Evolutionary conservation across 2,113 vertebrate species (phyloP), one percentile per base, ranked within the genome.

Genomic region (Halcyon senegalensis): DNA sequence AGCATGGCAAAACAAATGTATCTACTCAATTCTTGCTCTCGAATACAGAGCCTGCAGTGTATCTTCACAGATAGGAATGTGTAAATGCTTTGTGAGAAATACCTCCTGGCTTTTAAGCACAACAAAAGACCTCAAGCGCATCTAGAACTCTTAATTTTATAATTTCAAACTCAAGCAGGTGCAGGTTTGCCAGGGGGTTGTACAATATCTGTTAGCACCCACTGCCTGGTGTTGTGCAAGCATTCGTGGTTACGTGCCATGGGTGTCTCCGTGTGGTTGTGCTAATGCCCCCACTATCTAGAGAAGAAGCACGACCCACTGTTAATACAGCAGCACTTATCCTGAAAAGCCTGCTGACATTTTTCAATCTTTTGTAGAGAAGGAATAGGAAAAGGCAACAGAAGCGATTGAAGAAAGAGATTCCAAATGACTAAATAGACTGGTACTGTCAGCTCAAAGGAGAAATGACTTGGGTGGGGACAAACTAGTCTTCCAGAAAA

Each of bases 21-120:
- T 63, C 1, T 1, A 0, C 76, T 88, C 11, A 77, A 0, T 43
- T 67, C 21, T 72, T 82, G 33, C 13, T 5, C 20, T 81, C 7
- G 43, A 43, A 1, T 39, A n/a, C 20, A 78, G 50, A 78, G 50
- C 18, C 56, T 48, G 24, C 23, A 37, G 10, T 84, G 17, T 43
- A 31, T 33, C 31, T 60, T 91, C 16, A 2, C 12, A 25, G 50
- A 25, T 72, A 72, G 43, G 16, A 31, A 8, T 8, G 4, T 17
- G 10, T 27, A 77, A 80, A 63, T 63, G 5, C 13, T 83, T 87
- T 62, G 37, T 80, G 76, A 50, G 30, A 55, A 55, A 33, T 55
- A 18, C 2, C 3, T 73, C 11, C 5, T 35, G 35, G 35, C 35
- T 86, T 93, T 74, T 62, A 59, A 86, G 31, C 21, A 39, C 16